Conservation (phyloP, 2,888 invertebrate genomes). For the Cyaniris semiargus region DNA sequence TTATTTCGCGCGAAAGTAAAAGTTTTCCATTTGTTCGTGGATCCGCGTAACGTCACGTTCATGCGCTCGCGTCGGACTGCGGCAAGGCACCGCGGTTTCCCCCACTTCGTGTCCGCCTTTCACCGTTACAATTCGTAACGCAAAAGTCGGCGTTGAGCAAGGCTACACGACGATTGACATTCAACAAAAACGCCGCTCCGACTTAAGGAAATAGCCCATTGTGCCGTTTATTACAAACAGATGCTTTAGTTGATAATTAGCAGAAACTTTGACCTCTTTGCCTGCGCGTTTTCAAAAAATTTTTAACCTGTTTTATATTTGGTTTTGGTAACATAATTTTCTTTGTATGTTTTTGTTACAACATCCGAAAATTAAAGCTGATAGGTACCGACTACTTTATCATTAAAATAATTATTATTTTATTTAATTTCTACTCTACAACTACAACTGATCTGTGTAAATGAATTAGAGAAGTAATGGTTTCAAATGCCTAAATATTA, state of each 20-base stretch:
- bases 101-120: constrained; percentile 71
- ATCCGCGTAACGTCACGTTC: constrained; percentile 41
- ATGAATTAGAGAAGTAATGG: background rate
- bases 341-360: background rate
- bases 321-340: background rate
- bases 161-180: constrained; percentile 77
- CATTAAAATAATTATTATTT: too few relatives aligned
- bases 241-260: background rate
- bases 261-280: constrained; percentile 7
- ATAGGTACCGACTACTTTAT: background rate
- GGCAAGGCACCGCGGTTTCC: constrained; percentile 50
- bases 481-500: background rate
- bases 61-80: constrained; percentile 56
- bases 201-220: constrained; percentile 64
- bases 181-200: constrained; percentile 67
- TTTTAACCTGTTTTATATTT: background rate
- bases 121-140: constrained; percentile 64
- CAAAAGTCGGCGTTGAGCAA: constrained; percentile 72
- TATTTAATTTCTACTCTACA: too few relatives aligned
- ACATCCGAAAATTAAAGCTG: background rate
- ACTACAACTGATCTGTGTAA: too few relatives aligned
- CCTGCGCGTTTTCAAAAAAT: background rate
- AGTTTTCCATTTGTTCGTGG: constrained; percentile 51
- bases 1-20: constrained; percentile 63
- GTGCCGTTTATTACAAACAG: constrained; percentile 36